A percentile compares a stretch with the other conserved stretches of the same genome.
These are phyloP conservation scores for Mugil cephalus DNA, from an alignment of 2,113 vertebrate genomes.

Conservation along the genomic window DNA sequence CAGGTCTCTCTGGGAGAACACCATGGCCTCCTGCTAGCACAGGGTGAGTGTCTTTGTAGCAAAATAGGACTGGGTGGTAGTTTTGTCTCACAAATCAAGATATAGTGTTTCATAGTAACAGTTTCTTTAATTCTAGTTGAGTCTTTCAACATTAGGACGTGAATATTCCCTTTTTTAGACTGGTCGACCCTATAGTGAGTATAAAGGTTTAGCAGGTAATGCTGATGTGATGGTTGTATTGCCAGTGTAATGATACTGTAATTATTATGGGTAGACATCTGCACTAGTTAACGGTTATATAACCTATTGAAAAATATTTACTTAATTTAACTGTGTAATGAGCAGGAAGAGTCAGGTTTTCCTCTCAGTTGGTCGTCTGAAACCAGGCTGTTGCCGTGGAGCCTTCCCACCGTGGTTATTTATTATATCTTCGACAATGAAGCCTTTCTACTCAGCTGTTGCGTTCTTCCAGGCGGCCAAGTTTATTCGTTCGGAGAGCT, in stretches of 20 bases:
- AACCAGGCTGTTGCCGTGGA: background rate
- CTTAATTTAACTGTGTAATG: no score
- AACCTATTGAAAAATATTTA: no score
- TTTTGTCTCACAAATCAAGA: background rate
- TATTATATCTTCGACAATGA: background rate
- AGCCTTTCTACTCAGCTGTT: background rate
- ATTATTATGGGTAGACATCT: no score
- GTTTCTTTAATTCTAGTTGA: background rate
- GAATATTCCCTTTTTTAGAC: no score
- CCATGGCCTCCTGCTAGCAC: constrained; percentile 91
- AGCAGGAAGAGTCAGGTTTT: no score
- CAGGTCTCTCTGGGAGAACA: constrained; percentile 90
- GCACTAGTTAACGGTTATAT: no score
- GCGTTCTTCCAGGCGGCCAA: constrained; percentile 84
- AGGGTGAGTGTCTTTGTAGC: constrained; percentile 81
- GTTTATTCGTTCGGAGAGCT: constrained; percentile 94
- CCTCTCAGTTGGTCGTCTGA: no score
- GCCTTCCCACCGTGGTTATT: background rate
- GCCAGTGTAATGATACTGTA: no score
- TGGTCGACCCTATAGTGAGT: no score
- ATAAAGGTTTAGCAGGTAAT: no score
- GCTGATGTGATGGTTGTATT: no score
- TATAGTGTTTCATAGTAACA: background rate
- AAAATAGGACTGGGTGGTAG: background rate
- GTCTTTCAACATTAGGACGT: no score